Conservation (phyloP, 2,113 vertebrate species). For the Laticauda colubrina region DNA sequence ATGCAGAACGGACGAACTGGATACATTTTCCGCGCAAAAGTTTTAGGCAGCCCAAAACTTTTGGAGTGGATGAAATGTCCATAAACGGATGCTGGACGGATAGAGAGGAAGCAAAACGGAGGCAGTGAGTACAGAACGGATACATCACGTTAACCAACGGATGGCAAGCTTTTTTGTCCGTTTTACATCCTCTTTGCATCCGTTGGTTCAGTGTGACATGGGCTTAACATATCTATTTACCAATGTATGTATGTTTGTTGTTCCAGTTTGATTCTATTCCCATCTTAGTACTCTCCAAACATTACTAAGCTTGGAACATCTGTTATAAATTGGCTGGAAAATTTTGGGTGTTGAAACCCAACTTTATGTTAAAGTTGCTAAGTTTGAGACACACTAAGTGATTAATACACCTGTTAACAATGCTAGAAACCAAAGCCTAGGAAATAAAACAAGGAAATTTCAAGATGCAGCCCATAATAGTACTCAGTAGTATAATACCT, state of each 20-base stretch:
- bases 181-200: too few relatives aligned
- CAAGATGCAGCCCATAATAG: background rate
- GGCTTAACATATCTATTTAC: background rate
- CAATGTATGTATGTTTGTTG: background rate
- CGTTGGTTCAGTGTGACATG: too few relatives aligned
- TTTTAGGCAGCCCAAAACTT: too few relatives aligned
- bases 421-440: background rate
- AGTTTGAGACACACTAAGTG: background rate
- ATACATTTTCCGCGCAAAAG: too few relatives aligned
- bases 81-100: too few relatives aligned
- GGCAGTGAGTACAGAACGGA: too few relatives aligned
- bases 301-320: background rate
- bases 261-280: background rate
- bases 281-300: background rate
- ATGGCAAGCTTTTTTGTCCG: too few relatives aligned
- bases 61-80: too few relatives aligned
- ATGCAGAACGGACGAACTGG: too few relatives aligned
- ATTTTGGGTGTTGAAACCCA: background rate
- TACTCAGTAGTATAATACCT: background rate
- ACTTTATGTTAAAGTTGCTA: background rate
- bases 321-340: background rate
- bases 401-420: background rate
- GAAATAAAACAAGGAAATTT: background rate
- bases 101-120: too few relatives aligned
- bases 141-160: too few relatives aligned